A percentile compares a stretch with the other conserved stretches of the same genome.
Conservation (phyloP, 2,797 vertebrate genomes). For the Sibirionetta formosa region DNA sequence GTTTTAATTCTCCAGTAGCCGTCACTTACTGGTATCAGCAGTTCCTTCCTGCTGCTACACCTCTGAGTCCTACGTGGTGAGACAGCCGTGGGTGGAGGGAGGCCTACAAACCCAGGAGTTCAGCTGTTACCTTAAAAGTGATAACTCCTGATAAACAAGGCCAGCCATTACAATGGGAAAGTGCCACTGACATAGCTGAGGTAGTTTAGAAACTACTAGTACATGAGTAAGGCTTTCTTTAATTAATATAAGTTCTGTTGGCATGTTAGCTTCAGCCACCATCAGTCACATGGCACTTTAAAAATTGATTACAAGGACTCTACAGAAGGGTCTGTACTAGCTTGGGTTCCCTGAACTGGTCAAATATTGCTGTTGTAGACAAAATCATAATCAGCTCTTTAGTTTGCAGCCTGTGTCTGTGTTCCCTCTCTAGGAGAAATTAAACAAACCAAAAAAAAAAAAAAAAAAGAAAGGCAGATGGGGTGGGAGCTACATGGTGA, state of each 20-base stretch:
- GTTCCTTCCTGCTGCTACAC: not conserved
- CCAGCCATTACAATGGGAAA: not conserved
- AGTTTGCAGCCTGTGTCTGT: not conserved
- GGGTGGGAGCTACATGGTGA: not conserved
- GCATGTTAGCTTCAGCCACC: not conserved
- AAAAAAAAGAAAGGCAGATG: not conserved
- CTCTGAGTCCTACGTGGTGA: not conserved
- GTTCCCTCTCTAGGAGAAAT: not conserved
- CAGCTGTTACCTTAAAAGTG: constrained; percentile 15
- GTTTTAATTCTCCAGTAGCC: not conserved
- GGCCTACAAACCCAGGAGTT: constrained; percentile 1
- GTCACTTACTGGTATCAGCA: not conserved
- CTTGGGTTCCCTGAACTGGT: not conserved
- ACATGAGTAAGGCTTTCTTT: not conserved
- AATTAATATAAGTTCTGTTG: not conserved
- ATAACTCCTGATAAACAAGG: not conserved
- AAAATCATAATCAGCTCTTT: not conserved
- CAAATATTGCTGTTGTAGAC: not conserved
- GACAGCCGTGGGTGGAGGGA: not conserved
- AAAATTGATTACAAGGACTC: not conserved
- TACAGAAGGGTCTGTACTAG: not conserved
- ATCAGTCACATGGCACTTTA: not conserved
- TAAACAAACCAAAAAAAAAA: not conserved
- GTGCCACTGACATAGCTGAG: not conserved
- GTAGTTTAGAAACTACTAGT: not conserved